Conservation (phyloP, 2,888 invertebrate species). For the Aquatica leii region DNA sequence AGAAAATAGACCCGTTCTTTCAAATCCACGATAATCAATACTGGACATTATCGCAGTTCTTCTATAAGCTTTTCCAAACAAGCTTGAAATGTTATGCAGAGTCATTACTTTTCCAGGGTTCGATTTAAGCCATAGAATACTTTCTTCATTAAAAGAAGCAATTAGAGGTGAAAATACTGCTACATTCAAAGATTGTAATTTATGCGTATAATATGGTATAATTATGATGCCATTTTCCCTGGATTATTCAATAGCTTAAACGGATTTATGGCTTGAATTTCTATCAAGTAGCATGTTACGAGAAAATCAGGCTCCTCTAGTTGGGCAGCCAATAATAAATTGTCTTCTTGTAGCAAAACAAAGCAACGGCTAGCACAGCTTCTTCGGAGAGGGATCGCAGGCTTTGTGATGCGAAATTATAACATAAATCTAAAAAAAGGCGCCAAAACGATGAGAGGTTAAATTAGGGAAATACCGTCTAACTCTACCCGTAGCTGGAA, state of each 20-base stretch:
- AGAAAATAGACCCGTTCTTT: too few relatives aligned
- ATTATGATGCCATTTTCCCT: neutral
- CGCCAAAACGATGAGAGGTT: too few relatives aligned
- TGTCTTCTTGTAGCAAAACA: too few relatives aligned
- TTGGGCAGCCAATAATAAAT: too few relatives aligned
- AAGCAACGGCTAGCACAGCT: too few relatives aligned
- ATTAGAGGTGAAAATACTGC: neutral
- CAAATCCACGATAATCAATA: too few relatives aligned
- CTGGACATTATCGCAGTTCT: neutral
- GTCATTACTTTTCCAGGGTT: neutral
- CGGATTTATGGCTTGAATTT: neutral
- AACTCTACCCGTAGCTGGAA: too few relatives aligned
- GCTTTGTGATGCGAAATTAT: too few relatives aligned
- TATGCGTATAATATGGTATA: neutral
- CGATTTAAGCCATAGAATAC: neutral
- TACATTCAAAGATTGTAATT: neutral
- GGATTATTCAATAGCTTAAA: neutral
- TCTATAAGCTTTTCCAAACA: slow-evolving; percentile 10
- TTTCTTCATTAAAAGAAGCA: slow-evolving; percentile 3
- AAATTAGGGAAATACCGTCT: too few relatives aligned
- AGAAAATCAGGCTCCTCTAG: too few relatives aligned
- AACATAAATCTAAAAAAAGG: too few relatives aligned
- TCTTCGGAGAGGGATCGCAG: too few relatives aligned
- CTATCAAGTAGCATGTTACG: slow-evolving; percentile 3
- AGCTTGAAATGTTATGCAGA: neutral